A percentile compares a stretch with the other conserved stretches of the same genome.
phyloP scores from a whole-genome alignment of 2,113 vertebrate species.

The Pampusana beccarii region DNA sequence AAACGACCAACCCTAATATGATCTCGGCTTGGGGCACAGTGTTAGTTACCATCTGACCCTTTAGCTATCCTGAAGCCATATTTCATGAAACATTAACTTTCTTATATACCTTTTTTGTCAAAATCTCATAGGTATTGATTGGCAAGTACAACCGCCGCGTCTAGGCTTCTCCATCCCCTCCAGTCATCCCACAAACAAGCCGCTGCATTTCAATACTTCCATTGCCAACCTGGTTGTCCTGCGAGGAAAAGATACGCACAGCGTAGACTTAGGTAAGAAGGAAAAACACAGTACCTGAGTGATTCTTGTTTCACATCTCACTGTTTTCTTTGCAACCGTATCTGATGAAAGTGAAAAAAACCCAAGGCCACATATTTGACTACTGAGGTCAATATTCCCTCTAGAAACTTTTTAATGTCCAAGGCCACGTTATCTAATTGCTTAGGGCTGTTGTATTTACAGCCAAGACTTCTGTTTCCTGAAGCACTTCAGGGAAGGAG shows the following conservation, averaged over 20 bases:
- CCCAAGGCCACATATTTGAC: background rate
- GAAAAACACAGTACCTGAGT: background rate
- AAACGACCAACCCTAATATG: background rate
- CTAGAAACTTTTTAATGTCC: background rate
- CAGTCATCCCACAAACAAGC: constrained; percentile 31
- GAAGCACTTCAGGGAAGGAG: background rate
- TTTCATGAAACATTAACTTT: background rate
- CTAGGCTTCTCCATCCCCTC: constrained; percentile 34
- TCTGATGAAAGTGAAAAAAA: background rate
- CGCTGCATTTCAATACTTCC: constrained; percentile 84
- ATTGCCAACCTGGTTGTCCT: constrained; percentile 92
- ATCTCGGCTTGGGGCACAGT: background rate
- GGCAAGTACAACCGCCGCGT: constrained; percentile 80
- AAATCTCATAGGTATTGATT: constrained; percentile 84
- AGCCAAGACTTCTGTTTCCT: background rate
- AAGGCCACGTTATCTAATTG: rapidly evolving
- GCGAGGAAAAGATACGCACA: constrained; percentile 86
- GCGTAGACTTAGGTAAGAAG: constrained; percentile 80
- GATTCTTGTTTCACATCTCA: background rate
- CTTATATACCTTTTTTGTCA: background rate
- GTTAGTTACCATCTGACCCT: background rate
- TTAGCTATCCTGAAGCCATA: background rate
- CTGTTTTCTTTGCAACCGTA: background rate
- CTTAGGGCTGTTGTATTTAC: background rate
- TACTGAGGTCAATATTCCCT: background rate